phyloP scores from a whole-genome alignment of 2,888 invertebrate genomes.

The Pachycephus smyrnensis region DNA sequence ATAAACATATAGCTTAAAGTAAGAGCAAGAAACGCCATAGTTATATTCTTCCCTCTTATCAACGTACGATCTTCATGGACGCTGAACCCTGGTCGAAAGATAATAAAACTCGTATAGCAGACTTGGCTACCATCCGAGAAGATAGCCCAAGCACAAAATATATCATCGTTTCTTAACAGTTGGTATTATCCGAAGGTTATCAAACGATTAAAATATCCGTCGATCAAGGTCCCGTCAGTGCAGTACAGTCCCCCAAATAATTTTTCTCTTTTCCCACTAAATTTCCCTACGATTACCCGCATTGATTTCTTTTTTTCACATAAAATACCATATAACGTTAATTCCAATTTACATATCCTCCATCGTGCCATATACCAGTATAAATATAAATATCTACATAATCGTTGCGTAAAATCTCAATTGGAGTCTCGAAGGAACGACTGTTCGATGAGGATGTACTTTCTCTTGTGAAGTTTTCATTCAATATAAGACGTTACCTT shows the following conservation, averaged over 20 bases:
- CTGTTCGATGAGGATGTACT: neutral
- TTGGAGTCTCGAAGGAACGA: neutral
- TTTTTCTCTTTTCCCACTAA: neutral
- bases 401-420: neutral
- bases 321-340: neutral
- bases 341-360: neutral
- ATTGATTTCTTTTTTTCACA: neutral
- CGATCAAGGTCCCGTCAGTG: neutral
- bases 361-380: too few relatives aligned
- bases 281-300: neutral
- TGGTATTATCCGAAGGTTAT: neutral
- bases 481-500: neutral
- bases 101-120: neutral
- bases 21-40: neutral
- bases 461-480: neutral
- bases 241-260: neutral
- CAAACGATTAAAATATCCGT: neutral
- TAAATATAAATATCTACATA: neutral
- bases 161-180: neutral
- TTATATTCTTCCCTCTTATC: neutral
- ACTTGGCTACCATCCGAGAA: neutral
- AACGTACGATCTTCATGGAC: neutral
- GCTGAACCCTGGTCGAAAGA: neutral
- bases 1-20: neutral
- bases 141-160: neutral